Evolutionary conservation across 2,888 invertebrate species (phyloP), one percentile per base, ranked within the genome.

Genomic region (Idaea biselata): DNA sequence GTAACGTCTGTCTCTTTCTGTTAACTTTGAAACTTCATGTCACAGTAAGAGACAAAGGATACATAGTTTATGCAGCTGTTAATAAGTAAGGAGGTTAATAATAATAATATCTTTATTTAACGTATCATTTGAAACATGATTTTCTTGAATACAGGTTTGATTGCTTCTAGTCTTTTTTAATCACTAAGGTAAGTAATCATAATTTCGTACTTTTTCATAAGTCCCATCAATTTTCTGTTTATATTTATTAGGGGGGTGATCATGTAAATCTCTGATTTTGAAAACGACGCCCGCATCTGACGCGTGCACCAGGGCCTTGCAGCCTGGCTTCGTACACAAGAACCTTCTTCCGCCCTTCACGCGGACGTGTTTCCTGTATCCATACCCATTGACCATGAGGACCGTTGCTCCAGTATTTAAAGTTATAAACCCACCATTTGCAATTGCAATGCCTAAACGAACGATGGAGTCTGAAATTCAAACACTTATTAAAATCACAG

Each of bases 261-360:
- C 64, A 58, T 70, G 71, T 0, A 31, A 14, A 8, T 16, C 55
- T 16, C 55, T 54, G 1, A 33, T 54, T 33, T 62, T 67, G 1
- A 55, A 33, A 16, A 67, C 56, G 16, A 57, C 55, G 31, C 61
- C 56, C 18, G 17, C 14, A 4, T 32, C 53, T 1, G 60, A 55
- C 1, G 64, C 61, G 32, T 67, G 64, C 2, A 59, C 67, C 14
- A 33, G 61, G 0, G 78, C 76, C n/a, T 66, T 70, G 60, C 78
- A 78, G 16, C 58, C 57, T 1, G 44, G 14, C 11, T 5, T 76
- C 61, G 56, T 72, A 68, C 58, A 73, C 53, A 32, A 80, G 70
- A 5, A 81, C 66, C 58, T 65, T 76, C 11, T 71, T 59, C 44
- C 44, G 11, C 44, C 44, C 44, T 44, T 44, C 3, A 44, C 44